Evolutionary conservation across 2,797 vertebrate species (phyloP).

Genomic region (Hyperoplus immaculatus): DNA sequence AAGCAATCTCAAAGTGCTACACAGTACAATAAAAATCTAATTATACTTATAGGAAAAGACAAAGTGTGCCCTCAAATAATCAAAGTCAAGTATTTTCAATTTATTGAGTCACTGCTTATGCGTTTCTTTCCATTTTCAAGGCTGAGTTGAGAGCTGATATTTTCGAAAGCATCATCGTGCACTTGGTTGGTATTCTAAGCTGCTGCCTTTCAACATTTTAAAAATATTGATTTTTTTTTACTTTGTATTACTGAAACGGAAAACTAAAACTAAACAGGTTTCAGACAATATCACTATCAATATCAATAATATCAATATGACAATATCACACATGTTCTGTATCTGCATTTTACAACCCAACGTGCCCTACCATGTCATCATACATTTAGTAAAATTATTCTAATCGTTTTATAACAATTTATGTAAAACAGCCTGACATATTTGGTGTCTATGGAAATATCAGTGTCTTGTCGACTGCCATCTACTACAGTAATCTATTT

Average conservation of each 20-base stretch:
- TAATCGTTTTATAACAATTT: not conserved
- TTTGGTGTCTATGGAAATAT: not conserved
- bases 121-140: not conserved
- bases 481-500: slow-evolving; percentile 1
- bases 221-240: not conserved
- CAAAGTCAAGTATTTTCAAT: not conserved
- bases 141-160: not conserved
- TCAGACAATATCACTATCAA: too few relatives aligned
- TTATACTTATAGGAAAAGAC: not conserved
- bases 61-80: not conserved
- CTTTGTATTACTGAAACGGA: not conserved
- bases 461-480: too few relatives aligned
- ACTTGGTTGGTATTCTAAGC: slow-evolving; percentile 3
- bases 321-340: not conserved
- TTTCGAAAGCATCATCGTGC: not conserved
- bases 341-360: slow-evolving; percentile 1
- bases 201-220: not conserved
- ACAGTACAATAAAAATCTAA: too few relatives aligned
- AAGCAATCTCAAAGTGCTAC: too few relatives aligned
- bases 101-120: not conserved
- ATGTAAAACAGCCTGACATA: not conserved
- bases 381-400: not conserved
- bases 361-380: not conserved
- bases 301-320: too few relatives aligned
- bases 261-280: not conserved